Conservation (phyloP, 1,140 invertebrate genomes). For the Pseudomyrmex concolor region DNA sequence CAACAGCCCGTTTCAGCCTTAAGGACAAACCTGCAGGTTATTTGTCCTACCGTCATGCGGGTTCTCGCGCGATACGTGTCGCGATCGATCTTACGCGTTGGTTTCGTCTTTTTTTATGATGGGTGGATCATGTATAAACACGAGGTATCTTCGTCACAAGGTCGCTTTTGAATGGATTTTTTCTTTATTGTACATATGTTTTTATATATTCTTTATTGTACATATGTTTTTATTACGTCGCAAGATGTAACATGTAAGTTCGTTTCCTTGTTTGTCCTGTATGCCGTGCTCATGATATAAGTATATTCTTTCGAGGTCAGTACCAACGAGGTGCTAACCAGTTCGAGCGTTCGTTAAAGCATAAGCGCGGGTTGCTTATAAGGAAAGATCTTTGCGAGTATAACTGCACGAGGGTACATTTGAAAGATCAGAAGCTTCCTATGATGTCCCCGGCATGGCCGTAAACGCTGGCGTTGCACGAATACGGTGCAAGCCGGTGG, state of each 20-base stretch:
- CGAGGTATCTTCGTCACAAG: too few species aligned
- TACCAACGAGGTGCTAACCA: conserved; percentile 36
- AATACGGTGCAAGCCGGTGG: conserved; percentile 46
- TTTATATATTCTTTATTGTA: neutral
- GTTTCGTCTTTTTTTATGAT: neutral
- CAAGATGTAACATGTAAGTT: neutral
- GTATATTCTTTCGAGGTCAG: neutral
- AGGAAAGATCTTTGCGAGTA: conserved; percentile 55
- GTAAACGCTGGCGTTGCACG: conserved; percentile 62
- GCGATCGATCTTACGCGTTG: conserved; percentile 26
- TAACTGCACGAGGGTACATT: conserved; percentile 55
- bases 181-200: neutral
- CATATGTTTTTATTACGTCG: neutral
- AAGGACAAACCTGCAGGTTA: conserved; percentile 32
- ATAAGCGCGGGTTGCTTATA: conserved; percentile 46
- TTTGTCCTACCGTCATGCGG: conserved; percentile 45
- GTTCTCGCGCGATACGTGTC: neutral
- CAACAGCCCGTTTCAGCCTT: conserved; percentile 31
- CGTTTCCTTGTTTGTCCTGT: too few species aligned
- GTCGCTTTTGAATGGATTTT: neutral
- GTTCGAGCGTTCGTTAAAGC: conserved; percentile 25
- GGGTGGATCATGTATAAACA: neutral
- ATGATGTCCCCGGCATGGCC: conserved; percentile 71
- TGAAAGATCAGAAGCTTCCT: conserved; percentile 70
- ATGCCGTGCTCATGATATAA: neutral